Evolutionary conservation across 2,888 invertebrate genomes (phyloP), one percentile per base, ranked within the genome.

Genomic region (Ernsta delagoae): DNA sequence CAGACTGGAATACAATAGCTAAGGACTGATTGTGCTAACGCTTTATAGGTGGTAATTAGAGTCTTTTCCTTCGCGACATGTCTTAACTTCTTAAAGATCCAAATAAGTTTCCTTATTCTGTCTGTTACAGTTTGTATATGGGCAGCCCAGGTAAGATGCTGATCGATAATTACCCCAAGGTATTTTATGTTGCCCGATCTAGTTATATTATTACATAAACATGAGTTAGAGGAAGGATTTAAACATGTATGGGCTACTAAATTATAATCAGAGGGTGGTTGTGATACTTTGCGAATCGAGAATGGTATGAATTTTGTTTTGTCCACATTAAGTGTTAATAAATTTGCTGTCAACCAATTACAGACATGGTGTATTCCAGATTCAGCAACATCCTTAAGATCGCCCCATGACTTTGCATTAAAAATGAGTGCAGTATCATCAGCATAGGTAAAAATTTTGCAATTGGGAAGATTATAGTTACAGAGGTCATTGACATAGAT

Each of bases 351-450:
- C 11, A 70, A 48, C 57, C 57, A 70, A 11, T 50, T 50, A 9
- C 16, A 63, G 3, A 70, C 53, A 3, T n/a, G 36, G 8, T 3
- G 4, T 4, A 70, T 53, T 1, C 61, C 70, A 7, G 8, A 11
- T 43, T 70, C 70, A 3, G 41, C 63, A 9, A 12, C 50, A 8
- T 6, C 9, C 11, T 63, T 56, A 31, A 59, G 59, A 31, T 59
- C 39, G 1, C 59, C 59, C 70, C 66, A 70, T 7, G 65, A 61
- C 12, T 48, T 5, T 9, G 59, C 70, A 12, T 70, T 57, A 60
- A 70, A 66, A 24, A 66, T 70, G 5, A 70, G 50, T 4, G 70
- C 70, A 6, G 70, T 66, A 34, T 66, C 70, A 31, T 70, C 70
- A 7, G 70, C 70, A 12, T 70, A 70, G 7, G 70, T 39, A 16